phyloP scores from a whole-genome alignment of 1,140 invertebrate genomes.

The Eubasilissa regina region DNA sequence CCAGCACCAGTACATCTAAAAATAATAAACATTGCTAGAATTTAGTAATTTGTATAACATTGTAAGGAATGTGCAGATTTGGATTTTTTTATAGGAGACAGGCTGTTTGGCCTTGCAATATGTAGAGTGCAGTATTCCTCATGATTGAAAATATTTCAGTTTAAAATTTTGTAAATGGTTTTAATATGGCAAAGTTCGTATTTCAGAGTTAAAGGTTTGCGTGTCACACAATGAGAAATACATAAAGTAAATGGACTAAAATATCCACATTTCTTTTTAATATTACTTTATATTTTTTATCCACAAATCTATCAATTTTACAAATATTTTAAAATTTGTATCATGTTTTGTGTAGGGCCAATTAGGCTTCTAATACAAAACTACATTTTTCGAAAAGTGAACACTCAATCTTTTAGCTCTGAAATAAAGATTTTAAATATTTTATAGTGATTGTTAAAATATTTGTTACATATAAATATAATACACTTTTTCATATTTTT shows the following conservation, averaged over 20 bases:
- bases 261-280: too few species aligned
- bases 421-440: neutral
- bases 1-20: too few species aligned
- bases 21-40: neutral
- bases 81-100: neutral
- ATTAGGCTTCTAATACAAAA: slow-evolving; percentile 8
- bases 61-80: slow-evolving; percentile 5
- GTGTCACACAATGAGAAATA: too few species aligned
- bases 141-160: too few species aligned
- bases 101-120: neutral
- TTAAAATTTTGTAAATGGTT: too few species aligned
- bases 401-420: neutral
- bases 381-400: neutral
- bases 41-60: neutral
- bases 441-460: neutral
- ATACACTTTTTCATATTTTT: slow-evolving; percentile 8
- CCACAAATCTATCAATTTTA: too few species aligned
- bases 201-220: too few species aligned
- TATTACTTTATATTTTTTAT: too few species aligned
- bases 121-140: too few species aligned
- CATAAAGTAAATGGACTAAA: too few species aligned
- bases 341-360: neutral
- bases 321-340: too few species aligned
- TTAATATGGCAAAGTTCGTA: too few species aligned
- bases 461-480: neutral